A percentile compares a stretch with the other conserved stretches of the same genome.
Conservation (phyloP, 2,888 invertebrate genomes). For the Drosophila kokeensis region DNA sequence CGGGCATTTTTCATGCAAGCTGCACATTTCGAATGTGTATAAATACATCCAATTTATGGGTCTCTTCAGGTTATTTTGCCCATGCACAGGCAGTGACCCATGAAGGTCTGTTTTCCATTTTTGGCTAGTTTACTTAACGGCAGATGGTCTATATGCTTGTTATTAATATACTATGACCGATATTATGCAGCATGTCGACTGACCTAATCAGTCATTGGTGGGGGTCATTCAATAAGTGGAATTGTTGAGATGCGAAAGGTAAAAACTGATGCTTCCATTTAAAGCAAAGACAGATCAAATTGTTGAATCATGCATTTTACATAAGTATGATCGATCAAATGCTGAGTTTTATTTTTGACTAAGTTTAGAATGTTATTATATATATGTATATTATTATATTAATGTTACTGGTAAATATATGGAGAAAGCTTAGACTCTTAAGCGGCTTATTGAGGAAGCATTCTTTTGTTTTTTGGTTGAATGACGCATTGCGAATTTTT, state of each 20-base stretch:
- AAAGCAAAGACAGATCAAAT: background rate
- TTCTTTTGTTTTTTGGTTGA: background rate
- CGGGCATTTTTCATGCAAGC: background rate
- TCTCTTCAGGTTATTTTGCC: background rate
- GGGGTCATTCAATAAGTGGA: background rate
- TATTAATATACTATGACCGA: background rate
- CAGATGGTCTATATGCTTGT: constrained; percentile 23
- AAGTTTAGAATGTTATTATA: no score
- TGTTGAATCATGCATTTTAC: background rate
- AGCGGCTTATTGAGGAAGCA: background rate
- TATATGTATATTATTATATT: no score
- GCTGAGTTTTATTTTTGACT: background rate
- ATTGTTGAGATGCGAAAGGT: background rate
- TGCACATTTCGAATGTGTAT: constrained; percentile 7
- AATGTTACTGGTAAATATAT: no score
- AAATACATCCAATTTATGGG: background rate
- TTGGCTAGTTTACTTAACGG: constrained; percentile 35
- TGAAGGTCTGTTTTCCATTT: constrained; percentile 41
- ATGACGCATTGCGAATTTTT: background rate
- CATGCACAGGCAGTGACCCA: constrained; percentile 23
- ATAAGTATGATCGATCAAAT: background rate
- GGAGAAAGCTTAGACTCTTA: background rate
- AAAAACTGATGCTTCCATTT: background rate
- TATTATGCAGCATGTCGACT: background rate
- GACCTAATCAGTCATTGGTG: background rate